Percentiles rank a stretch among this genome's conserved stretches.
These are phyloP conservation scores for Piezodorus guildinii DNA, from an alignment of 1,140 invertebrate species.

Conservation along the genomic window DNA sequence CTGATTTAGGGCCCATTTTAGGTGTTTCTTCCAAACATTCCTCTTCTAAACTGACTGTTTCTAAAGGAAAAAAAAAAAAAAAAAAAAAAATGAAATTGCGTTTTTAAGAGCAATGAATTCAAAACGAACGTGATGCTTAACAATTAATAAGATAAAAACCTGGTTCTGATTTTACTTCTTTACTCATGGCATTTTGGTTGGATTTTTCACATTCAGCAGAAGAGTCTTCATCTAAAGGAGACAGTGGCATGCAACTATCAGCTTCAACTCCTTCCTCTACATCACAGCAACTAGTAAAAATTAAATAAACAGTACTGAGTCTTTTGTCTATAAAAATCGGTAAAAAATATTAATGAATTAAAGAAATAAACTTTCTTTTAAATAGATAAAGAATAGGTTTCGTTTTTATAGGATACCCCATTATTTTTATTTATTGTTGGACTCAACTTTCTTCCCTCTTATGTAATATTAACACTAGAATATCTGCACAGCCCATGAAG, in stretches of 20 bases:
- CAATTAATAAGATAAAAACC: constrained; percentile 1
- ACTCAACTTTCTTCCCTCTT: too few species aligned
- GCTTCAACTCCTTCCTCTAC: constrained; percentile 25
- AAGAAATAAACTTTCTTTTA: too few species aligned
- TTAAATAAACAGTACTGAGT: too few species aligned
- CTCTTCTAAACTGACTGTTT: constrained; percentile 19
- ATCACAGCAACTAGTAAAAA: constrained; percentile 14
- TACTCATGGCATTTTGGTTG: constrained; percentile 15
- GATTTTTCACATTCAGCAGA: constrained; percentile 40
- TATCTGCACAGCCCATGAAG: too few species aligned
- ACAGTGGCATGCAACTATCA: constrained; percentile 35
- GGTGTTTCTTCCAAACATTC: constrained; percentile 12
- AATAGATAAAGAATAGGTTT: background rate
- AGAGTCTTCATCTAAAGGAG: constrained; percentile 53
- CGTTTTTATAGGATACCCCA: too few species aligned
- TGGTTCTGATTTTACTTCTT: constrained; percentile 32
- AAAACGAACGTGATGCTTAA: background rate
- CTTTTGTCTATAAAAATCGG: background rate
- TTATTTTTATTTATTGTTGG: too few species aligned
- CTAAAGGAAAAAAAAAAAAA: background rate
- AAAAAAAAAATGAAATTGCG: too few species aligned
- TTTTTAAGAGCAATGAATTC: background rate
- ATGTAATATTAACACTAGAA: too few species aligned
- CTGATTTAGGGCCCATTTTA: constrained; percentile 20
- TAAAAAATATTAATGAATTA: background rate